Evolutionary conservation across 2,113 vertebrate species (phyloP), one percentile per base, ranked within the genome.

Genomic region (Mobula birostris): DNA sequence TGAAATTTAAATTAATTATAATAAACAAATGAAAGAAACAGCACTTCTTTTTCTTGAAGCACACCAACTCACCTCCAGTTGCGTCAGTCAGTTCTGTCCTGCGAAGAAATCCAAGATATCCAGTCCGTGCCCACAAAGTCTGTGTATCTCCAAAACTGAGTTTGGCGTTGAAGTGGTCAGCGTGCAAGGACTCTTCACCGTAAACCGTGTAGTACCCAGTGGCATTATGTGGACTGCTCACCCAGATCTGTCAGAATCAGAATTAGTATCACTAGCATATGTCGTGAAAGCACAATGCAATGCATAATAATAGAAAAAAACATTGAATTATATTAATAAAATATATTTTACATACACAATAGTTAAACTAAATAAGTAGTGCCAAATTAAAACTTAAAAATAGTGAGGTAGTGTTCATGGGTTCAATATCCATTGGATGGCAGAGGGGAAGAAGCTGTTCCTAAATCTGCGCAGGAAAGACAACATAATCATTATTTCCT

Each of bases 91-190:
- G 98, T 94, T 99, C 98, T 0, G 98, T 99, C 94, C 98, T 97
- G 36, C 98, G 97, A 94, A 99, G 97, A 95, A 99, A 99, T 95
- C 98, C 98, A 36, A 99, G 97, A 96, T 99, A 99, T 0, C 98
- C 98, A 0, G 98, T 99, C 74, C 98, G 97, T 0, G 98, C 98
- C 98, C 98, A 99, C 0, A 98, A 11, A 0, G 98, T 99, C 95
- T 98, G 98, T 0, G 98, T 99, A 96, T 99, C 98, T 14, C 98
- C 98, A 0, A 99, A 99, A 94, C 98, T 99, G 80, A 99, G 97
- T 94, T 96, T 97, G 87, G 98, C 98, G 94, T 97, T 98, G 94
- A 99, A 99, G 96, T 99, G 98, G 95, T 99, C 98, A 0, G 98
- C 98, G 0, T 99, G 98, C 95, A 99, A 97, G 0, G 97, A 97